A percentile compares a stretch with the other conserved stretches of the same genome.
These are phyloP conservation scores for Caenorhabditis sp. DNA, from an alignment of 2,888 invertebrate genomes.

Conservation along the genomic window DNA sequence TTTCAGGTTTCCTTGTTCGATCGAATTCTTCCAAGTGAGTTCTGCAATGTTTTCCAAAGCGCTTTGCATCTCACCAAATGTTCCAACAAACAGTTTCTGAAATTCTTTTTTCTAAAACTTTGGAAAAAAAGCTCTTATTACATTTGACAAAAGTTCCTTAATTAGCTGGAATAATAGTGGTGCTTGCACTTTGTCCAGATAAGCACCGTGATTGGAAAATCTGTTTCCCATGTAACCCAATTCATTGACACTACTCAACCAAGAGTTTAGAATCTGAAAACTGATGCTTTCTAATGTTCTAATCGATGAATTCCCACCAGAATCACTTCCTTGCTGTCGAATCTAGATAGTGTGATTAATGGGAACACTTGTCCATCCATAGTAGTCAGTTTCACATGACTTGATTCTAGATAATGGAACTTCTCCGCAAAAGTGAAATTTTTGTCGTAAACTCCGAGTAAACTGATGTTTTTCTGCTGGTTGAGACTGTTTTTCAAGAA, in stretches of 20 bases:
- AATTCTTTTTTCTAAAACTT: background rate
- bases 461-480: background rate
- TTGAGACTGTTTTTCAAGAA: conserved; percentile 5
- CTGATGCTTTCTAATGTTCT: background rate
- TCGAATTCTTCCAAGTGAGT: conserved; percentile 44
- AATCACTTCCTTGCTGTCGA: conserved; percentile 1
- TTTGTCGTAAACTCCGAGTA: conserved; percentile 11
- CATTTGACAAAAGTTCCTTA: conserved; percentile 22
- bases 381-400: background rate
- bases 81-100: background rate
- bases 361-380: conserved; percentile 51
- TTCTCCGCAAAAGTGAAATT: background rate
- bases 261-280: conserved; percentile 42
- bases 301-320: background rate
- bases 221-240: conserved; percentile 35
- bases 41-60: conserved; percentile 42
- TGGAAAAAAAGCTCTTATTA: background rate
- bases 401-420: background rate
- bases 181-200: conserved; percentile 34
- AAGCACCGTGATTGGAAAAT: background rate
- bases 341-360: conserved; percentile 19
- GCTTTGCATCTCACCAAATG: background rate
- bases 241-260: conserved; percentile 33
- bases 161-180: conserved; percentile 46
- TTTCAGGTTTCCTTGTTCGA: conserved; percentile 19